Conservation (phyloP, 2,888 invertebrate species). For the Stratiomys singularior region DNA sequence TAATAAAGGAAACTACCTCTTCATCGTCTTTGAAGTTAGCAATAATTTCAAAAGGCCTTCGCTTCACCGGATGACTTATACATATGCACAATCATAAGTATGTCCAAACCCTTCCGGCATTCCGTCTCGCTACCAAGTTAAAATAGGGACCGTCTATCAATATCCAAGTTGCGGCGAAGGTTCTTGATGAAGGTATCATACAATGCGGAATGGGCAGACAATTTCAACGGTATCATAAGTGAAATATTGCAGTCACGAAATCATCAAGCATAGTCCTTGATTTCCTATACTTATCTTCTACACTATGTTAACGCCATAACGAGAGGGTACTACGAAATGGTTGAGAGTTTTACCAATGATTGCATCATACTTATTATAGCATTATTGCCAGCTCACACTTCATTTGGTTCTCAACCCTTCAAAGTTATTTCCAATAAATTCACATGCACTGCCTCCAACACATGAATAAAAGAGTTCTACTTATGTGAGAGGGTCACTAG, state of each 20-base stretch:
- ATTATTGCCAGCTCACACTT: background rate
- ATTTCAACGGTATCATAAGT: conserved; percentile 21
- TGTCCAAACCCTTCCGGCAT: background rate
- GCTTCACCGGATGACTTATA: background rate
- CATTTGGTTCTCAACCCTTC: background rate
- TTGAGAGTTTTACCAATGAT: background rate
- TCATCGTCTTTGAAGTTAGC: conserved; percentile 20
- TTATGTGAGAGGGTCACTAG: background rate
- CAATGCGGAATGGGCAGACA: conserved; percentile 14
- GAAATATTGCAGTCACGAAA: conserved; percentile 45
- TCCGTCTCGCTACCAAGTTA: background rate
- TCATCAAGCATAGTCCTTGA: conserved; percentile 23
- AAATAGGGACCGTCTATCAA: background rate
- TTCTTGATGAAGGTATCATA: conserved; percentile 44
- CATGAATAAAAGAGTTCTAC: background rate
- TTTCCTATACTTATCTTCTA: background rate
- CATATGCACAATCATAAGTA: background rate
- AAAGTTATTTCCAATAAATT: background rate
- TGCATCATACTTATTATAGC: background rate
- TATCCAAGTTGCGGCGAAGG: background rate
- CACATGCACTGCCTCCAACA: background rate
- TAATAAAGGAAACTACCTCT: conserved; percentile 39
- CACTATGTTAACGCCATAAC: background rate
- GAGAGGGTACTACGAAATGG: too few species aligned
- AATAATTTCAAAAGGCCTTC: background rate